phyloP scores from a whole-genome alignment of 2,888 invertebrate genomes.

The Portevinia maculata region DNA sequence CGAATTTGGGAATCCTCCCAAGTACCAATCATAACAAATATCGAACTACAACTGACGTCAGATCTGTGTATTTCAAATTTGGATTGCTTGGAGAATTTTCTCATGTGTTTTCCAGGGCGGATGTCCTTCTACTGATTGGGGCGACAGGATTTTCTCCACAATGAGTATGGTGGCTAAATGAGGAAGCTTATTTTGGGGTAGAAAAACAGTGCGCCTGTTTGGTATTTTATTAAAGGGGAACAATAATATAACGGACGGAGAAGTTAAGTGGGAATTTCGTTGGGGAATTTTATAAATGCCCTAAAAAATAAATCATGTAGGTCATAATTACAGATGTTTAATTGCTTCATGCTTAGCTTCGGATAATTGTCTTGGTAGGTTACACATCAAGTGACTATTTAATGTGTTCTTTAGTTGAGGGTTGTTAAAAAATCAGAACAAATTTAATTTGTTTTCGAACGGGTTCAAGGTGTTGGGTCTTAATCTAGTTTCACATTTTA shows the following conservation, averaged over 20 bases:
- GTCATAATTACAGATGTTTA: constrained; percentile 64
- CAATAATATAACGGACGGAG: neutral
- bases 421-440: constrained; percentile 5
- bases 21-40: constrained; percentile 83
- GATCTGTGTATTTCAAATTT: constrained; percentile 74
- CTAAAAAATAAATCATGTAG: constrained; percentile 64
- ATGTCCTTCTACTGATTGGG: constrained; percentile 33
- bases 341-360: constrained; percentile 51
- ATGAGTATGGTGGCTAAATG: neutral
- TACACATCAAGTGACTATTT: constrained; percentile 60
- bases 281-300: constrained; percentile 20
- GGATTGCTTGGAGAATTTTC: constrained; percentile 48
- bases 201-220: constrained; percentile 33
- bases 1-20: constrained; percentile 75
- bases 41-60: constrained; percentile 82
- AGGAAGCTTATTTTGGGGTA: constrained; percentile 16
- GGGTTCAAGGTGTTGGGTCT: constrained; percentile 19
- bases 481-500: no score
- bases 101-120: constrained; percentile 34
- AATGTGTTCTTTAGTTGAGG: constrained; percentile 51
- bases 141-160: constrained; percentile 41
- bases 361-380: constrained; percentile 46
- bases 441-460: neutral
- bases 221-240: constrained; percentile 2
- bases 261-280: constrained; percentile 1